Evolutionary conservation across 2,888 invertebrate species (phyloP).

Genomic region (Athetis lepigone): DNA sequence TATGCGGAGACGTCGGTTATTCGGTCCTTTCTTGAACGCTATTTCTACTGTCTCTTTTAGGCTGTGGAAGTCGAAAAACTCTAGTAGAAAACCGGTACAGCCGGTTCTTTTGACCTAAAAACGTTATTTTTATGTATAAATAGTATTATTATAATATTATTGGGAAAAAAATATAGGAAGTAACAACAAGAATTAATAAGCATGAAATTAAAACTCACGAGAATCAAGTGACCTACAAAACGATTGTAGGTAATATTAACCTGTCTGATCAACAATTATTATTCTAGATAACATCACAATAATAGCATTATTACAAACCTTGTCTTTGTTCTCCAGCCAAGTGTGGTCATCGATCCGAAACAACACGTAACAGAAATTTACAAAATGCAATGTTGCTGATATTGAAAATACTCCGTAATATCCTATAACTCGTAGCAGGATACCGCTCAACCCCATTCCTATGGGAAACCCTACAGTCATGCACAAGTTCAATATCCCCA

Average conservation of each 20-base stretch:
- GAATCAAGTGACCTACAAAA: conserved; percentile 3
- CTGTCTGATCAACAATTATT: conserved; percentile 5
- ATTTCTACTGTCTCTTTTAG: conserved; percentile 87
- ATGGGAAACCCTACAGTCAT: conserved; percentile 88
- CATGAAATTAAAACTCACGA: neutral
- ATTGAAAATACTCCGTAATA: conserved; percentile 89
- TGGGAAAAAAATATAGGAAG: neutral
- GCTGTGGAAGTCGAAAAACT: conserved; percentile 88
- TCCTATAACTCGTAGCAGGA: conserved; percentile 81
- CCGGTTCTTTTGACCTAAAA: conserved; percentile 79
- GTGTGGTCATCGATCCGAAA: conserved; percentile 84
- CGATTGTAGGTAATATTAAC: neutral
- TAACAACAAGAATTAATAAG: neutral
- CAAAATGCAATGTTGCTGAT: conserved; percentile 80
- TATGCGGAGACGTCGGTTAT: conserved; percentile 81
- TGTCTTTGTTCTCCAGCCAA: conserved; percentile 82
- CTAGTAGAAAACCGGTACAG: conserved; percentile 73
- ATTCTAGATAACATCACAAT: conserved; percentile 17
- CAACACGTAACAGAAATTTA: conserved; percentile 86
- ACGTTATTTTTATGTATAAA: neutral
- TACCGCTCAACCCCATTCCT: conserved; percentile 85
- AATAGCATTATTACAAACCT: conserved; percentile 71
- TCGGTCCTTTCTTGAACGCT: conserved; percentile 86
- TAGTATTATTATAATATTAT: neutral
- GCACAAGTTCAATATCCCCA: conserved; percentile 89